A percentile compares a stretch with the other conserved stretches of the same genome.
Evolutionary conservation across 2,888 invertebrate genomes (phyloP).

Genomic region (Incurvaria masculella): DNA sequence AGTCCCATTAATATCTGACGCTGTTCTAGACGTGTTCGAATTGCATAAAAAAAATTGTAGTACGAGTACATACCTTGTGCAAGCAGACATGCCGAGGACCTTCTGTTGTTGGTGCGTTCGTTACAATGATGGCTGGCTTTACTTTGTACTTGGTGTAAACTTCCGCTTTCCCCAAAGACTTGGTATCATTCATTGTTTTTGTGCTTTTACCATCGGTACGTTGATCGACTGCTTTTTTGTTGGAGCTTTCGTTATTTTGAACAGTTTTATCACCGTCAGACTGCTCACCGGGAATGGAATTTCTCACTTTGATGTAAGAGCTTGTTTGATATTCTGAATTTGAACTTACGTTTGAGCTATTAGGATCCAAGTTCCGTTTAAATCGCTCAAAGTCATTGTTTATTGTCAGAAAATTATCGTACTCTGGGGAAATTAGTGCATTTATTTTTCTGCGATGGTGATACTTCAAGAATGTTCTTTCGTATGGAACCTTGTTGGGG

Average conservation of each 20-base stretch:
- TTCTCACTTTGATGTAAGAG: neutral
- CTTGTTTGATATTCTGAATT: neutral
- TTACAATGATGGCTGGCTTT: slow-evolving; percentile 25
- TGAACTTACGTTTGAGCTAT: neutral
- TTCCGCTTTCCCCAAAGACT: slow-evolving; percentile 13
- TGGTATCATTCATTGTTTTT: neutral
- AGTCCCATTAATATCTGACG: no score
- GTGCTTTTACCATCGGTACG: neutral
- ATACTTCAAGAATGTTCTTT: slow-evolving; percentile 48
- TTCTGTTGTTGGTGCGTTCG: slow-evolving; percentile 26
- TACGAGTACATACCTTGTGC: slow-evolving; percentile 37
- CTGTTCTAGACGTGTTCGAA: no score
- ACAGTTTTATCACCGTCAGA: neutral
- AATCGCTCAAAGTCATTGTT: neutral
- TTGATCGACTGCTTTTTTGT: neutral
- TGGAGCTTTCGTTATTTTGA: neutral
- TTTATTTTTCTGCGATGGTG: slow-evolving; percentile 39
- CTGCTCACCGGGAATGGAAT: neutral
- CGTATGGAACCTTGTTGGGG: slow-evolving; percentile 23
- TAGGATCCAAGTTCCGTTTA: neutral
- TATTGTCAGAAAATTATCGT: neutral
- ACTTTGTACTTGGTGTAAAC: slow-evolving; percentile 29
- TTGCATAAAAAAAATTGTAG: neutral
- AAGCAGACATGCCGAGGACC: slow-evolving; percentile 36
- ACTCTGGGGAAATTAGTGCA: neutral